Evolutionary conservation across 1,140 invertebrate genomes (phyloP), one percentile per base, ranked within the genome.

Genomic region (Hypsibius dujardini): DNA sequence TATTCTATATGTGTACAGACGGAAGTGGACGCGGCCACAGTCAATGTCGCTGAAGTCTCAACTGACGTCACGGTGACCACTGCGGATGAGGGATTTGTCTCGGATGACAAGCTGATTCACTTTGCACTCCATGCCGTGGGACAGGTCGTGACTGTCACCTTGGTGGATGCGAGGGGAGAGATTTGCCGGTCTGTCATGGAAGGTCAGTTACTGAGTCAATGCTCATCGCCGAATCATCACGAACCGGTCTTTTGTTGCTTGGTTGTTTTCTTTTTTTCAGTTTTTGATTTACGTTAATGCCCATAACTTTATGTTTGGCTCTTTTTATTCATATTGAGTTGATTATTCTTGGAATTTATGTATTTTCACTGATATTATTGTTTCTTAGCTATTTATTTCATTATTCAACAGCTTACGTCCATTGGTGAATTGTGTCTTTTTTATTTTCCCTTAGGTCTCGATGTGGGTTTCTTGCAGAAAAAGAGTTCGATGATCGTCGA

Each of bases 401-500:
- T 28, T 28, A 28, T 28, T 28, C 28, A 28, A 28, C 28, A 28
- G 28, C 28, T 28, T 28, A 28, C 28, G 28, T 28, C 28, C 28
- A 28, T 28, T 28, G 28, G 28, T 28, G 28, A 28, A 28, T 28
- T 28, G 28, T 28, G 28, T 28, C 28, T 28, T 28, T 28, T 28
- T 56, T 56, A n/a, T 56, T 56, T 7, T 56, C 7, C 7, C 50
- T 7, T n/a, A 56, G 50, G 50, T 12, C 42, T 67, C 12, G 62
- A 67, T 42, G 62, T 67, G 62, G 62, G 62, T 42, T 67, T 67
- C 0, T 45, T 7, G 62, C 62, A 67, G 62, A 67, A 67, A 42
- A 67, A 67, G 62, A 67, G 62, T 42, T 12, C 62, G 12, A 67
- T 67, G 62, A 67, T 42, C 12, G 62, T 67, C 12, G 62, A 67